Base-by-base conservation (phyloP, 2,113 vertebrate genomes). In the Anguilla rostrata region DNA sequence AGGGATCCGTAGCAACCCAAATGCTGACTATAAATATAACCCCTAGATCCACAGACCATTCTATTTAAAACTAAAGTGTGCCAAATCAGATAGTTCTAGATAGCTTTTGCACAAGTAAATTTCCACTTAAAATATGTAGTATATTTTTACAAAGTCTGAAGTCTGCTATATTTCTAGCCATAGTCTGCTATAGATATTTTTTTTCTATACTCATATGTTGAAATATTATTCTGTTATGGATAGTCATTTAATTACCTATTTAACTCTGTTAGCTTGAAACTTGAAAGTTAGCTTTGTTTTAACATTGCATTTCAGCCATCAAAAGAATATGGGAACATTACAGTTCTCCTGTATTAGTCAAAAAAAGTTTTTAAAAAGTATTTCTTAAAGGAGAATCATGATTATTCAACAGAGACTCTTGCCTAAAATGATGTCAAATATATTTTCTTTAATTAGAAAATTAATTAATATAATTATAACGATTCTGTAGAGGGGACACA, bases 11-110 rank as follows among this genome's bases (percentile, higher is more conserved):
- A 95, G 96, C 96, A 96, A 97, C 92, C 93, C 94, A 95, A 95
- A 96, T 93, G 96, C 92, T 93, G 92, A 88, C 95, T 97, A 96
- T 95, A 95, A 96, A 96, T 95, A 96, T 86, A 92, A 92, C 89
- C 89, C 88, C 88, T 84, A 53, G 86, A 81, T 86, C 87, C 91
- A 91, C 56, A 92, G 91, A 86, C 88, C 9, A 12, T 90, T 90
- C 88, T 93, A 92, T 92, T 92, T 94, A 91, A 78, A 93, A 94
- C 92, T 91, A 82, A 2, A 7, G 83, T 78, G 84, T 53, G 83
- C 56, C 87, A 87, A 85, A 82, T 83, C 84, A 49, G 57, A 75
- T n/a, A 22, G 83, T 63, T 56, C 43, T 75, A 75, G 78, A 18
- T 39, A 39, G 34, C 39, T 87, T 78, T 81, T 57, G 39, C 81